These are phyloP conservation scores for Poeciliopsis gracilis DNA, from an alignment of 2,797 vertebrate species.

Conservation along the genomic window DNA sequence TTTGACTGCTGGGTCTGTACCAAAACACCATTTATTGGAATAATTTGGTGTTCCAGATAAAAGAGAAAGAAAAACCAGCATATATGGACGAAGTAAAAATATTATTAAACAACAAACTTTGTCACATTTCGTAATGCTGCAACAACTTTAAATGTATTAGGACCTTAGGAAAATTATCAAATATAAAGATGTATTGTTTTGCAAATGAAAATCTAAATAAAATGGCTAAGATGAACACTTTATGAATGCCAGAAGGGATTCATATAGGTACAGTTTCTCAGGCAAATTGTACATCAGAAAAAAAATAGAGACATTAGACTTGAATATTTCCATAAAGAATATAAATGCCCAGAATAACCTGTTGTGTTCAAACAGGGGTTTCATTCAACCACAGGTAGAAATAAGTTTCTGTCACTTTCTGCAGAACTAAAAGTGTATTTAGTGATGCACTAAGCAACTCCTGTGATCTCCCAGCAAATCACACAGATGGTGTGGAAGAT, in stretches of 20 bases:
- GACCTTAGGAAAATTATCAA: background rate
- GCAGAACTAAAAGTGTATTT: background rate
- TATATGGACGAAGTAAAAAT: conserved; percentile 20
- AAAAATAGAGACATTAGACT: background rate
- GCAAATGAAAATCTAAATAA: background rate
- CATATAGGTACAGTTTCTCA: background rate
- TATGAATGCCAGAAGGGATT: background rate
- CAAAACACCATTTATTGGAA: background rate
- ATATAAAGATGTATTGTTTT: background rate
- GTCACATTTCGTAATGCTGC: background rate
- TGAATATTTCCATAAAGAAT: background rate
- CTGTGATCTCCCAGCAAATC: background rate
- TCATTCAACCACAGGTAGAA: background rate
- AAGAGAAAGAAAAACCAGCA: conserved; percentile 9
- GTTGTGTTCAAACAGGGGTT: background rate
- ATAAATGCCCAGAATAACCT: background rate
- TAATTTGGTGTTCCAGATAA: background rate
- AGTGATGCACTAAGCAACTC: background rate
- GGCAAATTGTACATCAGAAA: background rate
- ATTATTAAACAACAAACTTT: background rate
- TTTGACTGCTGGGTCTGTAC: background rate
- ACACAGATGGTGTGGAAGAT: background rate
- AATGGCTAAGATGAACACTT: background rate
- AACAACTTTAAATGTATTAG: background rate
- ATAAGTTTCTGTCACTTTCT: background rate